Evolutionary conservation across 2,797 vertebrate species (phyloP).

Genomic region (Garrulus glandarius): DNA sequence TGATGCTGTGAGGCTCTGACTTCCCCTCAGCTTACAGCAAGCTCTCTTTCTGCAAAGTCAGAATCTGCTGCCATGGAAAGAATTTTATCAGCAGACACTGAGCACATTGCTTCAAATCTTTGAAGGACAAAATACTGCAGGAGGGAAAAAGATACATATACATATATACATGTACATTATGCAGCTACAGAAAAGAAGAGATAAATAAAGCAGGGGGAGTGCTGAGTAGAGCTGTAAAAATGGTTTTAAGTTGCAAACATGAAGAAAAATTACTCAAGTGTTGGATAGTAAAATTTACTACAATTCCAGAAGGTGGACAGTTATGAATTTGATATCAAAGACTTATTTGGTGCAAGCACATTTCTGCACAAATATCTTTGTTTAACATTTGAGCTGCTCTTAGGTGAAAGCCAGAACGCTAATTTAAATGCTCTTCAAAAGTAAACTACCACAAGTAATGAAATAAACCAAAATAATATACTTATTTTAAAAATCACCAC

Average conservation of each 20-base stretch:
- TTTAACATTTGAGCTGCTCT: background rate
- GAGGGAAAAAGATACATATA: background rate
- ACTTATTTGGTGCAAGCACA: background rate
- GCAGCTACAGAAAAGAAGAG: slow-evolving; percentile 42
- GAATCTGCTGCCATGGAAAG: slow-evolving; percentile 49
- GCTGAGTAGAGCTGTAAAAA: background rate
- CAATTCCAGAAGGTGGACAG: background rate
- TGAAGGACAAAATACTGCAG: slow-evolving; percentile 51
- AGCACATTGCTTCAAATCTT: slow-evolving; percentile 48
- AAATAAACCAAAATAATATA: background rate
- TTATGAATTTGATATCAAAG: background rate
- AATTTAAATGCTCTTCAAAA: background rate
- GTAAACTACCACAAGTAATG: background rate
- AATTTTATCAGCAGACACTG: slow-evolving; percentile 47
- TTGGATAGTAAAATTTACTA: background rate
- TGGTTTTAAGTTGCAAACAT: background rate
- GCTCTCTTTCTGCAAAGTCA: slow-evolving; percentile 32
- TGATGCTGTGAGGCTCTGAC: background rate
- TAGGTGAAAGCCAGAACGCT: background rate
- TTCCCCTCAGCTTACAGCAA: slow-evolving; percentile 4
- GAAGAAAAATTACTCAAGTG: background rate
- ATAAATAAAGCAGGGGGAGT: background rate
- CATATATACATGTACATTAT: background rate
- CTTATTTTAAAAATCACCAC: background rate
- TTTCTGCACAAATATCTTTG: background rate